phyloP scores from a whole-genome alignment of 2,888 invertebrate genomes.

The Phaedon cochleariae region DNA sequence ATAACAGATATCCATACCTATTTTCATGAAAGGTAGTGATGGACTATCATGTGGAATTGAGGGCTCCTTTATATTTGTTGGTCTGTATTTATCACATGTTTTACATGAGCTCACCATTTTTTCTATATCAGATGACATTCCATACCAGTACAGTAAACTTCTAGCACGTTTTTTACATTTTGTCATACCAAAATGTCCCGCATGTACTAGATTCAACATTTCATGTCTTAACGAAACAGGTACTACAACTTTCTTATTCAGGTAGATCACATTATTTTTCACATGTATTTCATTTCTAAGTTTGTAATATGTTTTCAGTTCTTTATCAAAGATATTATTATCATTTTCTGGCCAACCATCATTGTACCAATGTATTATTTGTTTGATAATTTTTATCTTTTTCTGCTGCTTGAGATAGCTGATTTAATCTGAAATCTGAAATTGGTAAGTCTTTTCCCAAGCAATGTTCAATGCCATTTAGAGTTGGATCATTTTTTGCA shows the following conservation, averaged over 20 bases:
- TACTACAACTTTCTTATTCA: background rate
- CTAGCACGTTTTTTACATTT: background rate
- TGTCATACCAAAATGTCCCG: constrained; percentile 1
- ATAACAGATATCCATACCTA: background rate
- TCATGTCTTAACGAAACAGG: background rate
- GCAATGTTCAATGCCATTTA: too few species aligned
- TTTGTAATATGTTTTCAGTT: background rate
- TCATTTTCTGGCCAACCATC: background rate
- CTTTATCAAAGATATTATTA: background rate
- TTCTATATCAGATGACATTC: background rate
- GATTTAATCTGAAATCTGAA: background rate
- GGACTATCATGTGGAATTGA: background rate
- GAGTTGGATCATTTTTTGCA: background rate
- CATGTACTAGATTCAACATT: background rate
- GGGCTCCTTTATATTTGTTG: background rate
- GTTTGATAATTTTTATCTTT: background rate
- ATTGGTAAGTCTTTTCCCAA: background rate
- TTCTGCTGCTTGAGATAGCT: background rate
- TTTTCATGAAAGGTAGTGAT: background rate
- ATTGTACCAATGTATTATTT: background rate
- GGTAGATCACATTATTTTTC: background rate
- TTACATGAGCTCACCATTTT: background rate
- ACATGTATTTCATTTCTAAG: background rate
- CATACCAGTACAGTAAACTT: background rate
- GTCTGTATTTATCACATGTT: background rate